Percentiles rank a stretch among this genome's conserved stretches.
phyloP scores from a whole-genome alignment of 2,888 invertebrate species.

The Drosophila suboccidentalis region DNA sequence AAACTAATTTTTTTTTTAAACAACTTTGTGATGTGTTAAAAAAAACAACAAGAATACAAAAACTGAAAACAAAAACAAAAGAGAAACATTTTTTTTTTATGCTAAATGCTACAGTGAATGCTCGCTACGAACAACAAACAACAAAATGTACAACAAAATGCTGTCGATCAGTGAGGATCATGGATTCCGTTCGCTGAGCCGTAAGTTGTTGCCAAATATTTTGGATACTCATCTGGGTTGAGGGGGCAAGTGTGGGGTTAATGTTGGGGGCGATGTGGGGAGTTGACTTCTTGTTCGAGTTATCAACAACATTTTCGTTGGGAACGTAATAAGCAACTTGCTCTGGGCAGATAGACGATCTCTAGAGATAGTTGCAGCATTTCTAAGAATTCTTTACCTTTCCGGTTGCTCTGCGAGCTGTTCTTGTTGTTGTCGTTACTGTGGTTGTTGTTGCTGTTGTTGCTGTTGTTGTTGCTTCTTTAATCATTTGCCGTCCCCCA shows the following conservation, averaged over 20 bases:
- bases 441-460: slow-evolving; percentile 31
- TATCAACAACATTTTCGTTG: slow-evolving; percentile 35
- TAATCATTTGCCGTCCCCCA: slow-evolving; percentile 70
- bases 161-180: slow-evolving; percentile 86
- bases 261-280: not conserved
- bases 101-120: slow-evolving; percentile 40
- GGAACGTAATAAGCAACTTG: slow-evolving; percentile 26
- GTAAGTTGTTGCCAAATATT: slow-evolving; percentile 80
- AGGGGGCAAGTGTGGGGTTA: not conserved
- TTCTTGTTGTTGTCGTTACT: not conserved
- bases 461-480: slow-evolving; percentile 44
- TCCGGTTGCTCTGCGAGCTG: slow-evolving; percentile 44
- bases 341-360: slow-evolving; percentile 45
- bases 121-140: slow-evolving; percentile 14
- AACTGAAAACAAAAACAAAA: slow-evolving; percentile 28
- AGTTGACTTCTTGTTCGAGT: not conserved
- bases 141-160: slow-evolving; percentile 83
- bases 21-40: slow-evolving; percentile 62
- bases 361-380: slow-evolving; percentile 47
- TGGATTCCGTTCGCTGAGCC: slow-evolving; percentile 86
- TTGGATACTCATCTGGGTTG: not conserved
- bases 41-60: slow-evolving; percentile 12
- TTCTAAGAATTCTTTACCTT: slow-evolving; percentile 63
- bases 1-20: slow-evolving; percentile 17
- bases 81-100: slow-evolving; percentile 37